phyloP scores from a whole-genome alignment of 2,113 vertebrate genomes.

The Mesembrinibis cayennensis region DNA sequence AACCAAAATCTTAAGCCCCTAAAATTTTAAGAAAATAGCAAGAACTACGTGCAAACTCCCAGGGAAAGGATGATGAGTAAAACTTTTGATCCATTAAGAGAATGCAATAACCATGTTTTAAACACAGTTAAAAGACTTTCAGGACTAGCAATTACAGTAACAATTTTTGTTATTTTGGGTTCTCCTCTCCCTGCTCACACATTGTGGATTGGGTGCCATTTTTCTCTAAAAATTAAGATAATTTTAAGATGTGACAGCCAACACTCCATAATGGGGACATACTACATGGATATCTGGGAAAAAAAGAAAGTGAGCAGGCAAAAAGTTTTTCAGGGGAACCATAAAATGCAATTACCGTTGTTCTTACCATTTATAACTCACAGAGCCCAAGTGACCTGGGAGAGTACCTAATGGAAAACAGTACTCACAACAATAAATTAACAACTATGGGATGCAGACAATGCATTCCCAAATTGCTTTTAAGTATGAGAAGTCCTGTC shows the following conservation, averaged over 20 bases:
- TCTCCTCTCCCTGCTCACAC: background rate
- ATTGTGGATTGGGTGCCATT: background rate
- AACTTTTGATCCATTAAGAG: background rate
- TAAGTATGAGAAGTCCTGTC: background rate
- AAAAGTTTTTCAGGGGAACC: slow-evolving; percentile 2
- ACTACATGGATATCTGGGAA: background rate
- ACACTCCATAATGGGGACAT: background rate
- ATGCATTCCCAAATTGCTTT: background rate
- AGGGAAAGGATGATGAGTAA: background rate
- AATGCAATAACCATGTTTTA: background rate
- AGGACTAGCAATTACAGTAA: background rate
- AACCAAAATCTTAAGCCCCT: background rate
- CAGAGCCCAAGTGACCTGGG: background rate
- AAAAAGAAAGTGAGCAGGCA: background rate
- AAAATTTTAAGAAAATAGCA: background rate
- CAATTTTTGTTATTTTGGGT: background rate
- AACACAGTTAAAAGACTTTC: background rate
- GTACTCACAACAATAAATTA: slow-evolving; percentile 24
- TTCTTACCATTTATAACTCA: background rate
- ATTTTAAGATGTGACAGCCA: background rate
- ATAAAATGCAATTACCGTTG: slow-evolving; percentile 20
- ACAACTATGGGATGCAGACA: slow-evolving; percentile 1
- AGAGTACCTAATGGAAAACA: slow-evolving; percentile 29
- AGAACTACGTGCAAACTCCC: background rate
- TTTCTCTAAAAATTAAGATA: background rate